phyloP scores from a whole-genome alignment of 2,888 invertebrate genomes.

The Melinopterus prodromus region DNA sequence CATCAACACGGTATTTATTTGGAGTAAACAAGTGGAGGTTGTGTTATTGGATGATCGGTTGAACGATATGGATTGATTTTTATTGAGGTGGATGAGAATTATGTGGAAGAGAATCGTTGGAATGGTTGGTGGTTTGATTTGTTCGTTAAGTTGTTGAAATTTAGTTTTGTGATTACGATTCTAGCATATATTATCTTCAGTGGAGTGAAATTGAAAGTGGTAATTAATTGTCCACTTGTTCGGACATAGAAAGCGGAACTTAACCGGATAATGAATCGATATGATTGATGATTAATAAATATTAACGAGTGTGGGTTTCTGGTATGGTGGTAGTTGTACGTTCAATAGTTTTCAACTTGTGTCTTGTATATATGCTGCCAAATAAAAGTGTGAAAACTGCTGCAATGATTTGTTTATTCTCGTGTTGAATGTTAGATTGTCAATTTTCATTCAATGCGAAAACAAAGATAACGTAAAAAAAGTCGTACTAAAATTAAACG shows the following conservation, averaged over 20 bases:
- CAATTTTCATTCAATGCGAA: too few relatives aligned
- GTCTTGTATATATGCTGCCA: too few relatives aligned
- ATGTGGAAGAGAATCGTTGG: background rate
- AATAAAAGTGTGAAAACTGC: too few relatives aligned
- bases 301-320: background rate
- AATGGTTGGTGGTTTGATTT: background rate
- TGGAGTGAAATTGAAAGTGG: background rate
- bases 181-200: background rate
- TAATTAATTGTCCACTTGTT: conserved; percentile 4
- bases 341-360: background rate
- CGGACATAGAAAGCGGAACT: background rate
- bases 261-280: background rate
- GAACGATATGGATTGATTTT: background rate
- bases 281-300: background rate
- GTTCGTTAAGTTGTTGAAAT: background rate
- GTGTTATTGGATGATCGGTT: background rate
- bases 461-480: too few relatives aligned
- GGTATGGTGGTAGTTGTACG: background rate
- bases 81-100: background rate
- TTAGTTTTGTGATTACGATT: background rate
- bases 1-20: background rate
- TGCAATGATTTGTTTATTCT: too few relatives aligned
- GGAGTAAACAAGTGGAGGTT: background rate
- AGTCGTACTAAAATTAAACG: too few relatives aligned
- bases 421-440: too few relatives aligned